phyloP scores from a whole-genome alignment of 2,888 invertebrate genomes.

The Hemistola chrysoprasaria region DNA sequence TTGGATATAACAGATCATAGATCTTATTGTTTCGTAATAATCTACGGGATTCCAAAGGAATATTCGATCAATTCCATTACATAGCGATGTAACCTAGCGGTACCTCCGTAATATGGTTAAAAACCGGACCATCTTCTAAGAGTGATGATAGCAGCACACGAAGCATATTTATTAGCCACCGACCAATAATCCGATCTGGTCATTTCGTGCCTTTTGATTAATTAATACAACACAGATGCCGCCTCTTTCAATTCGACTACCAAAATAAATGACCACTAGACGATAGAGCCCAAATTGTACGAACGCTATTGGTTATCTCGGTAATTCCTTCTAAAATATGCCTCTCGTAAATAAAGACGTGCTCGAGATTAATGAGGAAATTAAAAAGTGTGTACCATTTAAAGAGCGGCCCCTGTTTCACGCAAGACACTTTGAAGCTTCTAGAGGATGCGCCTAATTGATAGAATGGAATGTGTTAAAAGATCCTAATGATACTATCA shows the following conservation, averaged over 20 bases:
- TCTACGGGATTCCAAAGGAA: too few relatives aligned
- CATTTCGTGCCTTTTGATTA: constrained; percentile 54
- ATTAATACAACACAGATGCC: constrained; percentile 42
- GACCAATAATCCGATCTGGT: constrained; percentile 55
- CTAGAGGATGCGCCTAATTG: constrained; percentile 24
- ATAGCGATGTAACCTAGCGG: too few relatives aligned
- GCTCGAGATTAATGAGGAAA: constrained; percentile 33
- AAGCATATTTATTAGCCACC: constrained; percentile 45
- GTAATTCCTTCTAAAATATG: constrained; percentile 29
- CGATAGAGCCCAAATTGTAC: constrained; percentile 25
- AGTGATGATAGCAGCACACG: constrained; percentile 41
- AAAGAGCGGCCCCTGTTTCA: constrained; percentile 25
- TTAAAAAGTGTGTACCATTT: constrained; percentile 36
- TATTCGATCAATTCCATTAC: too few relatives aligned
- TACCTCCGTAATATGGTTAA: constrained; percentile 4
- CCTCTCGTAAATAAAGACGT: constrained; percentile 35
- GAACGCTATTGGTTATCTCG: constrained; percentile 7
- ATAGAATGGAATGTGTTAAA: constrained; percentile 19
- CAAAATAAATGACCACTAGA: constrained; percentile 24
- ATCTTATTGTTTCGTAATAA: too few relatives aligned
- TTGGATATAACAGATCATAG: too few relatives aligned
- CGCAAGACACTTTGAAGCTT: constrained; percentile 25
- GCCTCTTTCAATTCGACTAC: constrained; percentile 28
- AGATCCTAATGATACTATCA: constrained; percentile 3
- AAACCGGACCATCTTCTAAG: constrained; percentile 34